Evolutionary conservation across 2,797 vertebrate genomes (phyloP), one percentile per base, ranked within the genome.

Genomic region (Oreortyx pictus): DNA sequence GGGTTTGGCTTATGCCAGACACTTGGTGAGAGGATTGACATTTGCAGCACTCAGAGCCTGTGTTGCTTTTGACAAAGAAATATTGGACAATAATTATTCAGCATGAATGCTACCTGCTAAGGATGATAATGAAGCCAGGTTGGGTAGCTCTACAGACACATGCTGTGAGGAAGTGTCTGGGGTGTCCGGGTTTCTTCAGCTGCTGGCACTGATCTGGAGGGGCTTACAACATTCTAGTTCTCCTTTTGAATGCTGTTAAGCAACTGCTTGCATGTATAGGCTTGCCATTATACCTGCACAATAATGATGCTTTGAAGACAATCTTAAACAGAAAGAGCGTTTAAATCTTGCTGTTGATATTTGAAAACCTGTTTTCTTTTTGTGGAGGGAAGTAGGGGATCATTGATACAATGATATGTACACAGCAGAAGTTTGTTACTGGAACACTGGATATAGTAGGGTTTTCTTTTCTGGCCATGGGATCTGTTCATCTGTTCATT

Each of bases 61-160:
- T 60, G 9, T 83, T 81, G 70, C 62, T 44, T 70, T n/a, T 83
- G 79, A 83, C 82, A 90, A 72, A 80, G 82, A 60, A 92, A 52
- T 81, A 82, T 65, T 60, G 35, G 72, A 23, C 66, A 68, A 3
- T 89, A 89, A 62, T 87, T 92, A 41, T 70, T 93, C 14, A 37
- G 68, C 74, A 29, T 75, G 43, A 82, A 23, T 47, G 29, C 68
- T 90, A 93, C 93, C 86, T 96, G 66, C 92, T 73, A 93, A 74
- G 86, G 52, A 73, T 57, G 79, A 54, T 94, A 72, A 83, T 94
- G 68, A 86, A 93, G 23, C 8, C 1, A 59, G 65, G 64, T 74
- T 61, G 84, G 29, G 39, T 35, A 46, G 27, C 59, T 78, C 25
- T 60, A 0, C 70, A 68, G 75, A 82, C 68, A 11, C 52, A 14